Evolutionary conservation across 1,140 invertebrate genomes (phyloP), one percentile per base, ranked within the genome.

Genomic region (Chrysopa pallens): DNA sequence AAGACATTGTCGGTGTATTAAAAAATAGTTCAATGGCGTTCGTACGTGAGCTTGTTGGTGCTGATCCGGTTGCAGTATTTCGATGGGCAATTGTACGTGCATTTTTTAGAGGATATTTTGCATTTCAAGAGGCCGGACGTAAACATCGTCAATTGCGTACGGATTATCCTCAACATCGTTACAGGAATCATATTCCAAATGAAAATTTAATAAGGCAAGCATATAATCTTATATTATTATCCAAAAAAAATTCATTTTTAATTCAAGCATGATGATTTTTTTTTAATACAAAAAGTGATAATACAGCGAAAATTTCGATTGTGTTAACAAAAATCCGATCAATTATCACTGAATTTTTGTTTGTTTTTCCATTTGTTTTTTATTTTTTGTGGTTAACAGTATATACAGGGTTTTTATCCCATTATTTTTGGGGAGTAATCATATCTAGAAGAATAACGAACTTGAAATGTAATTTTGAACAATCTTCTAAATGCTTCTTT

Each of bases 1-100:
- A 86, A 45, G 91, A 96, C 55, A 88, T 96, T 39, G 85, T 95
- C 36, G 80, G 82, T 33, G 85, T 94, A 8, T 59, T 97, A 41
- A 96, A 96, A 65, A 93, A 90, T 62, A 91, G 87, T 47, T 86
- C 79, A 28, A 73, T 90, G 56, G 82, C 87, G 4, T 93, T 96
- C 62, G 88, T 97, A 3, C 69, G 90, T 28, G 90, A 95, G 62
- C 64, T 96, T 29, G 88, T 95, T 37, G 89, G 89, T 13, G 82
- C 85, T 12, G 90, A 95, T 67, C 91, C 91, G 0, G 87, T 95
- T 0, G 91, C 92, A 15, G 85, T 95, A 7, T 90, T 94, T 55
- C 69, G 91, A 42, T 97, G 92, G 92, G 86, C 88, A 2, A 89
- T 94, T 46, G 70, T 96, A 6, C 67, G 90, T 42, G 85, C 87